Evolutionary conservation across 2,888 invertebrate species (phyloP), one percentile per base, ranked within the genome.

Genomic region (Busseola fusca): DNA sequence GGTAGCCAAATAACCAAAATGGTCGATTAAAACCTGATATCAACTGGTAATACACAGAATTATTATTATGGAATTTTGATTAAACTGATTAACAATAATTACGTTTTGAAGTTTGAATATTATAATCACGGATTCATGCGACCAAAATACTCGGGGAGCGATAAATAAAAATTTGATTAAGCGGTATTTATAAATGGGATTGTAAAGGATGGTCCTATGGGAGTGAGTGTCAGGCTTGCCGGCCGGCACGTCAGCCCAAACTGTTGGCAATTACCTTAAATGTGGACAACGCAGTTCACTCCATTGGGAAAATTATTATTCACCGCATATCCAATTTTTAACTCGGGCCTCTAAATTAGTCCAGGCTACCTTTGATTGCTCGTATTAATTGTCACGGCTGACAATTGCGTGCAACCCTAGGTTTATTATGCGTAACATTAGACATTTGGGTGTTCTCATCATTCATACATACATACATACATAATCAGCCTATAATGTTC

Each of bases 211-310:
- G 88, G 89, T 87, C 95, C 90, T 87, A 70, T 71, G 95, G 92
- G 95, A 91, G 87, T 86, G 90, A 92, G 90, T 93, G 95, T 94
- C 95, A 94, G 94, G 91, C 92, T 91, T 91, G 88, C 92, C 90
- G 90, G 88, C 90, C 90, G 92, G 92, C 90, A 93, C 92, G 95
- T 94, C 95, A 94, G 94, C 93, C 88, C 91, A 92, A 95, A 95
- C 93, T 92, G 94, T 90, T 92, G 90, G 93, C 94, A 95, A 95
- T 95, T 95, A 95, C 93, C 94, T 94, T 94, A 94, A 95, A 95
- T 94, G 94, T 95, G 94, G 94, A 94, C 95, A 95, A 93, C 94
- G 91, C 92, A 92, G 91, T 91, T 88, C 89, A 90, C 83, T 93
- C 94, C 93, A 84, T 85, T 80, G 94, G 95, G 95, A 93, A 91